Conservation (phyloP, 2,888 invertebrate genomes). For the Tortrix viridana region DNA sequence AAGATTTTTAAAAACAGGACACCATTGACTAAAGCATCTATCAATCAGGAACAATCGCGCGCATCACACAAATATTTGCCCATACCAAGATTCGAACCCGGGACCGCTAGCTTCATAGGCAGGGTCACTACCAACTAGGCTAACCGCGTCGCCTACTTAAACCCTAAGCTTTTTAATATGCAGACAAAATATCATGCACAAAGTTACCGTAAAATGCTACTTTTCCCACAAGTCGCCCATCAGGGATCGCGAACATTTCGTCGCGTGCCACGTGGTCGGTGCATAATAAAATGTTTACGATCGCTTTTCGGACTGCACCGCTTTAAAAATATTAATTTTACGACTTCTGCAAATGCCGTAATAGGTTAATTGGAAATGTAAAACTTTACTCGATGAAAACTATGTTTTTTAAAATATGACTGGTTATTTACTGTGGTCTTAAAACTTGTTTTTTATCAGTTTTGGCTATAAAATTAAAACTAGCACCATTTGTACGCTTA, state of each 20-base stretch:
- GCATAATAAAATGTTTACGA: slow-evolving; percentile 36
- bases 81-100: no score
- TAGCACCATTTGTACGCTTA: no score
- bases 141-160: no score
- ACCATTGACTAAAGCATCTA: no score
- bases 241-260: slow-evolving; percentile 21
- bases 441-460: not conserved
- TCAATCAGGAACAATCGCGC: no score
- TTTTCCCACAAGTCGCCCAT: slow-evolving; percentile 3
- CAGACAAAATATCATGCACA: not conserved
- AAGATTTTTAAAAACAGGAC: no score
- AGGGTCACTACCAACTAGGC: no score
- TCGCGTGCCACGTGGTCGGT: slow-evolving; percentile 35
- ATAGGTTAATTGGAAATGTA: slow-evolving; percentile 30
- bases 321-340: slow-evolving; percentile 30
- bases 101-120: no score
- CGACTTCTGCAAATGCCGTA: slow-evolving; percentile 16
- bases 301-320: slow-evolving; percentile 31
- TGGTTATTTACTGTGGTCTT: not conserved
- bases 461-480: not conserved
- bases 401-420: not conserved
- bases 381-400: not conserved
- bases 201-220: not conserved
- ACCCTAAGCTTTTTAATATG: not conserved
- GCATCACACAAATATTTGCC: no score